Conservation (phyloP, 2,797 vertebrate genomes). For the Saxicola maurus region DNA sequence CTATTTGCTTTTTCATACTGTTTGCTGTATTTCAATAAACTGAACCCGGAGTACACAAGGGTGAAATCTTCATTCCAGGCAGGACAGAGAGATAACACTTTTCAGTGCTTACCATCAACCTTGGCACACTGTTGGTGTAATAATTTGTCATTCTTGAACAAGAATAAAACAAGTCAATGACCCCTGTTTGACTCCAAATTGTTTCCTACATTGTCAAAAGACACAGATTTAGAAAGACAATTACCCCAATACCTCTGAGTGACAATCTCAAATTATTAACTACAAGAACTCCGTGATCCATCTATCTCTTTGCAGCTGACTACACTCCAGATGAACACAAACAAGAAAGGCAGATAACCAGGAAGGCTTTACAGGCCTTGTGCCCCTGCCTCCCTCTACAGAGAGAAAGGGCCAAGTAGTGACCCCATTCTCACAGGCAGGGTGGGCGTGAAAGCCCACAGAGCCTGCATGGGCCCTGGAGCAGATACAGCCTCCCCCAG, state of each 20-base stretch:
- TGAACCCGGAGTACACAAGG: background rate
- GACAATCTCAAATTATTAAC: background rate
- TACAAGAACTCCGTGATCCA: background rate
- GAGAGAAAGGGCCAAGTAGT: too few relatives aligned
- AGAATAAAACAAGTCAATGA: background rate
- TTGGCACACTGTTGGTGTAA: background rate
- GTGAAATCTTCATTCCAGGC: background rate
- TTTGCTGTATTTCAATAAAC: background rate
- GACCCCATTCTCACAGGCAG: accelerated
- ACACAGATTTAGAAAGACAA: background rate
- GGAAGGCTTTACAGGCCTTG: background rate
- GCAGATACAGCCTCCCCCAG: accelerated
- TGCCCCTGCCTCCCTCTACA: background rate
- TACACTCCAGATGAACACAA: background rate
- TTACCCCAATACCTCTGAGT: background rate
- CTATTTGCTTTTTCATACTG: background rate
- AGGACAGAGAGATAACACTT: background rate
- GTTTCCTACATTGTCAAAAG: background rate
- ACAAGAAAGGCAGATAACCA: background rate
- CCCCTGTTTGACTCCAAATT: background rate
- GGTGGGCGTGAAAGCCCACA: accelerated
- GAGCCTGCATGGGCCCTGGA: background rate
- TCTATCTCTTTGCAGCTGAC: background rate
- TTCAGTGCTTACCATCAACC: background rate
- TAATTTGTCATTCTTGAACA: background rate